Conservation (phyloP, 2,113 vertebrate species). For the Caracal caracal region DNA sequence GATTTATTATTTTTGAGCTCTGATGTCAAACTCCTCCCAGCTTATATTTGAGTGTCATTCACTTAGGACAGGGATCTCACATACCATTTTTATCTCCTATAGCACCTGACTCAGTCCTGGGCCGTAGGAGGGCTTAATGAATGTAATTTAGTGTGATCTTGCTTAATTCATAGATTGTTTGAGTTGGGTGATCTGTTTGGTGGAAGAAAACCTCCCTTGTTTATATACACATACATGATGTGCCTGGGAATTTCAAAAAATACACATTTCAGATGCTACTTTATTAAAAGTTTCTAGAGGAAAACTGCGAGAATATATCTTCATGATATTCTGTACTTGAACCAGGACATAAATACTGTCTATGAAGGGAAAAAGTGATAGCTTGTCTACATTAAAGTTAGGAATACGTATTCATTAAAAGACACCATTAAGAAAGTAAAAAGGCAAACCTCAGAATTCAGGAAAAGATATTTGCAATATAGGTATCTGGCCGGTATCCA, state of each 20-base stretch:
- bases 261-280: constrained; percentile 7
- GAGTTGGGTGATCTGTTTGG: constrained; percentile 5
- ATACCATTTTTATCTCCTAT: neutral
- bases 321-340: constrained; percentile 32
- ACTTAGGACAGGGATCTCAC: neutral
- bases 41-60: constrained; percentile 21
- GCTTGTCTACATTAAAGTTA: constrained; percentile 10
- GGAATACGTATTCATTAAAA: constrained; percentile 35
- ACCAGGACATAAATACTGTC: neutral
- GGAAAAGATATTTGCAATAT: constrained; percentile 13
- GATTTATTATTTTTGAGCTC: constrained; percentile 23
- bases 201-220: constrained; percentile 39
- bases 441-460: neutral
- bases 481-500: neutral
- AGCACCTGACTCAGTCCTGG: neutral
- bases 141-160: neutral
- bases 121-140: neutral
- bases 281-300: constrained; percentile 24
- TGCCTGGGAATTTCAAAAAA: constrained; percentile 11
- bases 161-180: constrained; percentile 5
- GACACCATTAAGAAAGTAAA: constrained; percentile 11
- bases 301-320: neutral
- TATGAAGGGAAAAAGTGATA: neutral
- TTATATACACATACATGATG: neutral
- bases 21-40: neutral